Percentiles rank a stretch among this genome's conserved stretches.
phyloP scores from a whole-genome alignment of 1,140 invertebrate species.

The Hylyphantes graminicola region DNA sequence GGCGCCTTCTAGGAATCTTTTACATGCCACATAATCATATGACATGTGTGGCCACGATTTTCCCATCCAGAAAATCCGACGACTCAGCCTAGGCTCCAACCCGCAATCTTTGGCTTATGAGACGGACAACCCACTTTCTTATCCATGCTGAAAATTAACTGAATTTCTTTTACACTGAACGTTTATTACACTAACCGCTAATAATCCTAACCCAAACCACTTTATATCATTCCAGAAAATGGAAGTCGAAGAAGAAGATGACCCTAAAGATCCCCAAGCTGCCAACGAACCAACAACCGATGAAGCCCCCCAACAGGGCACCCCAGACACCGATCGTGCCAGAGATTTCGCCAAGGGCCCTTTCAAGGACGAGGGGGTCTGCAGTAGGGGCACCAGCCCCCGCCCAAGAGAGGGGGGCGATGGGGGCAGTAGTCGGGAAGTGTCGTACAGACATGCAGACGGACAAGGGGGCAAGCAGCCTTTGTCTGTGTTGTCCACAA shows the following conservation, averaged over 20 bases:
- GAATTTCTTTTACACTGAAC: no score
- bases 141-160: no score
- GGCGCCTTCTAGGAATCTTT: no score
- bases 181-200: no score
- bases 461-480: constrained; percentile 32
- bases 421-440: constrained; percentile 46
- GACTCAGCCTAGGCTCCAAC: no score
- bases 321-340: constrained; percentile 38
- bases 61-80: no score
- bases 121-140: no score
- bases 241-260: constrained; percentile 55
- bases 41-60: no score
- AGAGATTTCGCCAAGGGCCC: constrained; percentile 30
- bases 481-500: constrained; percentile 40
- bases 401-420: constrained; percentile 27
- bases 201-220: no score
- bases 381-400: constrained; percentile 44
- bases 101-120: no score
- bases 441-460: constrained; percentile 20
- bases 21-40: no score
- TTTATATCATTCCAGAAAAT: constrained; percentile 45
- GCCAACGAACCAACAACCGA: constrained; percentile 5
- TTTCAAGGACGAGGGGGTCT: constrained; percentile 21
- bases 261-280: constrained; percentile 38
- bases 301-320: constrained; percentile 13